Percentiles rank a stretch among this genome's conserved stretches.
phyloP scores from a whole-genome alignment of 2,888 invertebrate genomes.

The Pyralis farinalis region DNA sequence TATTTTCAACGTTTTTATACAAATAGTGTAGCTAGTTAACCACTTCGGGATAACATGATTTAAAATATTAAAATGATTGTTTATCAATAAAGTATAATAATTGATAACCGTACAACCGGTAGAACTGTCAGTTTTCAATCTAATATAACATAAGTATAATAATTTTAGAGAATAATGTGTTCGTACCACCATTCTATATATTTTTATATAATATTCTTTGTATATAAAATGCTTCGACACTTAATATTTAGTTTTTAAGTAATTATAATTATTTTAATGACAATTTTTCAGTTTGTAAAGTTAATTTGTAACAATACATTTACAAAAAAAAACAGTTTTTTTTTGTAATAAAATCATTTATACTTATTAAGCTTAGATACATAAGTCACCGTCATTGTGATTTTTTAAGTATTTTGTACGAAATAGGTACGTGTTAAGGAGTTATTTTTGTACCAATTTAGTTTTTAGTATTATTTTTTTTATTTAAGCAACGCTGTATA shows the following conservation, averaged over 20 bases:
- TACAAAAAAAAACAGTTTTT: conserved; percentile 17
- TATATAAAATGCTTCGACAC: conserved; percentile 21
- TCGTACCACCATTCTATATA: conserved; percentile 52
- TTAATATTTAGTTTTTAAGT: conserved; percentile 25
- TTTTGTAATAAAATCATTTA: conserved; percentile 23
- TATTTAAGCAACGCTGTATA: conserved; percentile 13
- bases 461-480: conserved; percentile 39
- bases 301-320: conserved; percentile 16
- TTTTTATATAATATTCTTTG: conserved; percentile 20
- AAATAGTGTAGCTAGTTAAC: too few relatives aligned
- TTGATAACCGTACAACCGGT: too few relatives aligned
- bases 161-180: conserved; percentile 38
- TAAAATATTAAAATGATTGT: too few relatives aligned
- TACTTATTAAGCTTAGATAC: conserved; percentile 33
- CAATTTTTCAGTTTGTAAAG: conserved; percentile 8
- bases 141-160: conserved; percentile 17
- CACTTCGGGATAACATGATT: too few relatives aligned
- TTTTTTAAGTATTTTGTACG: conserved; percentile 53
- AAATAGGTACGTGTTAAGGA: conserved; percentile 35
- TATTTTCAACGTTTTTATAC: too few relatives aligned
- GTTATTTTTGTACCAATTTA: conserved; percentile 70
- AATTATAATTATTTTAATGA: conserved; percentile 26
- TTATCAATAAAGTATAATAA: too few relatives aligned
- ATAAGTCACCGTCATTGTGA: conserved; percentile 72
- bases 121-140: too few relatives aligned